A percentile compares a stretch with the other conserved stretches of the same genome.
Evolutionary conservation across 2,888 invertebrate species (phyloP).

Genomic region (Drosophila rubida): DNA sequence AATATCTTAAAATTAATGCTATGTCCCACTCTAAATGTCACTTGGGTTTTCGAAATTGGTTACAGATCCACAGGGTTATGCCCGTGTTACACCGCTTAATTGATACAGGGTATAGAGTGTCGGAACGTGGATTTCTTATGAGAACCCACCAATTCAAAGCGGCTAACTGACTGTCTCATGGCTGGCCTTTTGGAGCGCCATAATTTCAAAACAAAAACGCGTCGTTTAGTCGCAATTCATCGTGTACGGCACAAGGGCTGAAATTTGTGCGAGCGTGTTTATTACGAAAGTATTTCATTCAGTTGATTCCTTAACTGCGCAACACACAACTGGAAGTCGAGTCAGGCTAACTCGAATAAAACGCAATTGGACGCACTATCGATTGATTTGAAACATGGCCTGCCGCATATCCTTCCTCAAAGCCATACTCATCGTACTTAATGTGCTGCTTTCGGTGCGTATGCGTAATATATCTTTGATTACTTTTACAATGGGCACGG

Average conservation of each 20-base stretch:
- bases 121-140: slow-evolving; percentile 46
- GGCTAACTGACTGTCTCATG: slow-evolving; percentile 22
- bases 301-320: slow-evolving; percentile 20
- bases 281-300: slow-evolving; percentile 12
- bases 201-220: slow-evolving; percentile 71
- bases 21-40: background rate
- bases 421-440: slow-evolving; percentile 73
- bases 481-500: background rate
- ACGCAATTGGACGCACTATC: slow-evolving; percentile 57
- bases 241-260: slow-evolving; percentile 68
- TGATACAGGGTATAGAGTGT: slow-evolving; percentile 30
- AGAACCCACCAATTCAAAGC: slow-evolving; percentile 34
- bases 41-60: background rate
- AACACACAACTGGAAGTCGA: slow-evolving; percentile 21
- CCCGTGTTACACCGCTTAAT: background rate
- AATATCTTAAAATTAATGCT: background rate
- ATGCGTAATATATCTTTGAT: slow-evolving; percentile 53
- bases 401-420: slow-evolving; percentile 75
- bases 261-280: slow-evolving; percentile 20
- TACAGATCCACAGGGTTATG: background rate
- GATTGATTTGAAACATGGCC: slow-evolving; percentile 69
- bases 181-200: slow-evolving; percentile 57
- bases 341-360: slow-evolving; percentile 24
- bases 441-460: slow-evolving; percentile 81
- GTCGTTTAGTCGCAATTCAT: slow-evolving; percentile 70